A percentile compares a stretch with the other conserved stretches of the same genome.
Conservation (phyloP, 1,140 invertebrate genomes). For the Antheraea mylitta region DNA sequence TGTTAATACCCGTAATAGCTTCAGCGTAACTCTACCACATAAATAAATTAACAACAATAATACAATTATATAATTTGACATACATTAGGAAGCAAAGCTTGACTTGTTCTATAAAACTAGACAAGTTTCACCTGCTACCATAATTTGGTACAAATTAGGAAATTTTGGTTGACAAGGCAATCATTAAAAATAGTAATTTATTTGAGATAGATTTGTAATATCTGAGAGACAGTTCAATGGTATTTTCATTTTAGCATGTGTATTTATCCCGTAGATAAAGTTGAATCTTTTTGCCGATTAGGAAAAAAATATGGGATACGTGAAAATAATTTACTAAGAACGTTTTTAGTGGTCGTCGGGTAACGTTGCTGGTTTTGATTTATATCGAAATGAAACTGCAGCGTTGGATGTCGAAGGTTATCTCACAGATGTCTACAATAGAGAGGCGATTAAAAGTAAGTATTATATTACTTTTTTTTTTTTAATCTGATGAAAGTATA, state of each 20-base stretch:
- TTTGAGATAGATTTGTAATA: too few species aligned
- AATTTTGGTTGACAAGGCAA: too few species aligned
- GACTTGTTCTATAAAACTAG: too few species aligned
- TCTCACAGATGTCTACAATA: conserved; percentile 88
- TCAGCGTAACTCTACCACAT: too few species aligned
- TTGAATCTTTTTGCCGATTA: too few species aligned
- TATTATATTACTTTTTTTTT: not conserved
- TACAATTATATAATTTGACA: too few species aligned
- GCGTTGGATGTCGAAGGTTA: conserved; percentile 82
- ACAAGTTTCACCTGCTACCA: too few species aligned
- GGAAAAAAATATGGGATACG: not conserved
- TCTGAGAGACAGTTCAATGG: not conserved
- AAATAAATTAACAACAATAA: too few species aligned
- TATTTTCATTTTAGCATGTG: not conserved
- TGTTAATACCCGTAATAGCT: too few species aligned
- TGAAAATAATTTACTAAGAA: not conserved
- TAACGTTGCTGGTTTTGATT: conserved; percentile 80
- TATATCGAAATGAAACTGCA: conserved; percentile 80
- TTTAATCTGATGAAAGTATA: not conserved
- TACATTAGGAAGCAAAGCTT: too few species aligned
- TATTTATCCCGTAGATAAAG: not conserved
- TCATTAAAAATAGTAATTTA: too few species aligned
- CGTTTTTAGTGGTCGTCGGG: conserved; percentile 18
- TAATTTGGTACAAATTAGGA: too few species aligned
- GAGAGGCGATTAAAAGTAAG: conserved; percentile 81